Base-by-base conservation (phyloP, 2,888 invertebrate genomes). In the Dasysyrphus tricinctus region DNA sequence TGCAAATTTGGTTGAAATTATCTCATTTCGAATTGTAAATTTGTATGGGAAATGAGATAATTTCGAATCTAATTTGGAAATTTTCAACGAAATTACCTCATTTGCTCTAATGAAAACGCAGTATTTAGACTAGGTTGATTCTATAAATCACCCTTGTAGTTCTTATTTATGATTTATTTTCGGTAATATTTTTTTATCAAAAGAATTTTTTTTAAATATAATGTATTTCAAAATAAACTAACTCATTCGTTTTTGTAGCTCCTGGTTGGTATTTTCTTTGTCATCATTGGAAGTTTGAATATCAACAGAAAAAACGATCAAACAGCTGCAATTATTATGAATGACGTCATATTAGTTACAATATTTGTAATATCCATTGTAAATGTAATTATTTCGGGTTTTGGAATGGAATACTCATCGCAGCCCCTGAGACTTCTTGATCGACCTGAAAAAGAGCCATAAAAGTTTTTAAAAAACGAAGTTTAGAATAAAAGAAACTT, bases 351-450 rank as follows among this genome's bases (percentile, higher is more conserved):
- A 89, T 94, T 97, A 84, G 94, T 96, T 90, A 95, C 96, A 88
- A 94, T 97, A 90, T 97, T 97, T 93, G 91, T 96, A 69, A 97
- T 97, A 92, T 96, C 97, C 16, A 94, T 97, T 69, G 93, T 95
- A 61, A 97, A 97, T 91, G 95, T 97, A 84, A 94, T 97, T 61
- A 96, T 96, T 90, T 96, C 97, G 57, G 96, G 96, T 51, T 97
- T 98, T 90, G 97, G 97, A 69, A 95, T 97, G 88, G 96, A 97
- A 90, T 95, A 96, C 91, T 95, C 96, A 11, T 95, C 94, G 89
- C 94, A 94, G 88, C 95, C 95, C 0, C 91, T 96, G 72, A 92
- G 94, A 88, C 92, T 95, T 80, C 73, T 91, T 87, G 90, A 91
- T 57, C 32, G 37, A 29, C 12, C 24, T 34, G 78, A 51, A 19